A percentile compares a stretch with the other conserved stretches of the same genome.
These are phyloP conservation scores for Micoletzkya japonica DNA, from an alignment of 2,888 invertebrate species.

Conservation along the genomic window DNA sequence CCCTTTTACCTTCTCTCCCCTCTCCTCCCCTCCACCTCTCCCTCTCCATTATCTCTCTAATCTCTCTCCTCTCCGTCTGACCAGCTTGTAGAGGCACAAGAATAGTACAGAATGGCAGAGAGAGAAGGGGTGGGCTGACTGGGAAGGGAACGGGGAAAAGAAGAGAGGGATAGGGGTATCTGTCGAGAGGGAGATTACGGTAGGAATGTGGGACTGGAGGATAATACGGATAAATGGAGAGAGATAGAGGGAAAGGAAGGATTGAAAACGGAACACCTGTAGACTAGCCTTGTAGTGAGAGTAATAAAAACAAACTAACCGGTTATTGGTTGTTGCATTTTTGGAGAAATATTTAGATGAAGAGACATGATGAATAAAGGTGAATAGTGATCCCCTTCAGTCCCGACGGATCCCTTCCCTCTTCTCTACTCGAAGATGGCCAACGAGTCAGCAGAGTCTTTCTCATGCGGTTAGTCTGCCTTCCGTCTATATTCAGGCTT, in stretches of 20 bases:
- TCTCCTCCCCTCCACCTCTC: too few relatives aligned
- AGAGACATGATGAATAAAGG: not conserved
- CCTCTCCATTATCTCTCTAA: too few relatives aligned
- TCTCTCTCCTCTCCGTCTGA: too few relatives aligned
- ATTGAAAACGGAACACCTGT: not conserved
- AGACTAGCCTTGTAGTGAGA: too few relatives aligned
- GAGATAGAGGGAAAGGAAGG: not conserved
- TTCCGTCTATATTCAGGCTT: too few relatives aligned
- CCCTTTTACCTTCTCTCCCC: too few relatives aligned
- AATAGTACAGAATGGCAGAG: too few relatives aligned
- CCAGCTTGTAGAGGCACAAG: too few relatives aligned
- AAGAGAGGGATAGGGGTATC: too few relatives aligned
- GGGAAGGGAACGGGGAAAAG: not conserved
- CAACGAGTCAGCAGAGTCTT: constrained; percentile 17
- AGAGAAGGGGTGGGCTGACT: not conserved
- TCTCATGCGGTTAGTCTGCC: constrained; percentile 28
- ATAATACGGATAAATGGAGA: not conserved
- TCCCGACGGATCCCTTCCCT: constrained; percentile 17
- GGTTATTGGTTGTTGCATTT: not conserved
- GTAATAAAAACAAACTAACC: not conserved
- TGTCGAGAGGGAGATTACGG: not conserved
- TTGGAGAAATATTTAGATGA: not conserved
- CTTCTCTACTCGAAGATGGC: constrained; percentile 9
- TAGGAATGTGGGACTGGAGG: not conserved
- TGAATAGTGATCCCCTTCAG: not conserved